These are phyloP conservation scores for Dendrocincla tyrannina DNA, from an alignment of 2,797 vertebrate genomes.

Conservation along the genomic window DNA sequence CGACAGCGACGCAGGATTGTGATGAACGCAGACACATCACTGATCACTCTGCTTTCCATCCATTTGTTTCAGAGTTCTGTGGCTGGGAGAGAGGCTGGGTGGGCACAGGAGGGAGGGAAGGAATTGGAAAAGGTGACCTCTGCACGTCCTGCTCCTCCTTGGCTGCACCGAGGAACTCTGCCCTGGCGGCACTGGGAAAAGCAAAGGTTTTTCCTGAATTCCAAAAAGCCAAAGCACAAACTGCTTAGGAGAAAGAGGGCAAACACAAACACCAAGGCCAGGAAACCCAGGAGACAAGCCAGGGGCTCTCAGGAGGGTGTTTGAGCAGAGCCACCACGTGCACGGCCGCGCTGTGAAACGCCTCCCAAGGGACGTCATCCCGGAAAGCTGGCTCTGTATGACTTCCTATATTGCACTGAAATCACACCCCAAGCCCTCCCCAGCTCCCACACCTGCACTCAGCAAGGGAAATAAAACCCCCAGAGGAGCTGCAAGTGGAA, in stretches of 20 bases:
- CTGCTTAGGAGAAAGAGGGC: background rate
- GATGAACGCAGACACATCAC: background rate
- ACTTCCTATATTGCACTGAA: background rate
- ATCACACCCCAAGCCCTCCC: background rate
- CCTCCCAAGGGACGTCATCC: background rate
- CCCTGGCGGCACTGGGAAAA: background rate
- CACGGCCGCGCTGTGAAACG: background rate
- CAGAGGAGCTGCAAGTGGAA: background rate
- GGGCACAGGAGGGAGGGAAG: background rate
- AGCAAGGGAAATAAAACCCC: background rate
- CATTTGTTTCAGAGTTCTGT: background rate
- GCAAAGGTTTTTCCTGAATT: background rate
- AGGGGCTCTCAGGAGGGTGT: background rate
- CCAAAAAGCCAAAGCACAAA: background rate
- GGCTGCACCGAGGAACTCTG: background rate
- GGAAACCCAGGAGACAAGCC: background rate
- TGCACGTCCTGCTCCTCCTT: background rate
- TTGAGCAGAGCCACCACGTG: fast-evolving
- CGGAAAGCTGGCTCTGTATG: background rate
- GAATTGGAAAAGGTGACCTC: background rate
- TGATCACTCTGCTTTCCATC: background rate
- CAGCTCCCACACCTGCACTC: background rate
- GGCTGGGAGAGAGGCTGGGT: background rate
- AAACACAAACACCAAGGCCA: background rate
- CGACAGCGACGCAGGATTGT: background rate